Conservation (phyloP, 1,140 invertebrate species). For the Nephotettix cincticeps region DNA sequence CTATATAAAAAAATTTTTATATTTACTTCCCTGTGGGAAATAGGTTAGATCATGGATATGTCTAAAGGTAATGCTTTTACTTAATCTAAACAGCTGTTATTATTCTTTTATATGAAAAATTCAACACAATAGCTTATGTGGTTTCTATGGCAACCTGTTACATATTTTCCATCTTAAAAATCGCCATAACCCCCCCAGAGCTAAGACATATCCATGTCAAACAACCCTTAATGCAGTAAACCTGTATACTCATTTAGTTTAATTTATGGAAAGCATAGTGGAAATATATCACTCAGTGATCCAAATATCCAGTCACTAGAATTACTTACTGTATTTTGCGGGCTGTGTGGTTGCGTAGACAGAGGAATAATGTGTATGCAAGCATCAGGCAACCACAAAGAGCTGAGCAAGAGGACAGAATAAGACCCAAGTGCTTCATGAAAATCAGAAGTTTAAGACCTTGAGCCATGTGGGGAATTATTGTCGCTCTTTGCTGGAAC, state of each 20-base stretch:
- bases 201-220: too few species aligned
- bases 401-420: not conserved
- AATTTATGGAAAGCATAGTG: not conserved
- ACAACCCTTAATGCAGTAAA: too few species aligned
- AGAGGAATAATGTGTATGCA: not conserved
- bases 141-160: too few species aligned
- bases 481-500: conserved; percentile 67
- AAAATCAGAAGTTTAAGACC: conserved; percentile 45
- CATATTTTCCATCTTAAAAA: too few species aligned
- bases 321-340: conserved; percentile 1
- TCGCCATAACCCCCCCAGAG: too few species aligned
- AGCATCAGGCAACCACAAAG: not conserved
- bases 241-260: not conserved
- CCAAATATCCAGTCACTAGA: not conserved
- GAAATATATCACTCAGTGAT: not conserved
- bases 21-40: too few species aligned
- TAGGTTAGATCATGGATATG: too few species aligned
- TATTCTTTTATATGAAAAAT: too few species aligned
- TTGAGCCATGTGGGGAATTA: conserved; percentile 54
- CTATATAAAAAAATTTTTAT: too few species aligned
- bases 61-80: too few species aligned
- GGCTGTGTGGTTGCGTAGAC: not conserved
- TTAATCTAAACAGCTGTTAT: too few species aligned
- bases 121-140: too few species aligned
- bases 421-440: conserved; percentile 39